phyloP scores from a whole-genome alignment of 2,113 vertebrate species.

The Crotalus tigris region DNA sequence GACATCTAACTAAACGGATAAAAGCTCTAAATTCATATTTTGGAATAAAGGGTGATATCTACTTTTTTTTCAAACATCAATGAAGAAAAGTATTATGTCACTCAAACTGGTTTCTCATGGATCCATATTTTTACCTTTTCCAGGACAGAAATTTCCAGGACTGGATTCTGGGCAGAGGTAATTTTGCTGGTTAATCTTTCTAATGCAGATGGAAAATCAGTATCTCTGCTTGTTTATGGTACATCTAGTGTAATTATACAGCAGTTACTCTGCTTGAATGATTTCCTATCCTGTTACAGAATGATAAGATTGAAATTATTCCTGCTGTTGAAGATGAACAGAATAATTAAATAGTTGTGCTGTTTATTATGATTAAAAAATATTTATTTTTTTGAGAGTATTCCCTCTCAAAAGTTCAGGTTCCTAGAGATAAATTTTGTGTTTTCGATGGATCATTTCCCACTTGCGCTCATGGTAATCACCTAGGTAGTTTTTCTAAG shows the following conservation, averaged over 20 bases:
- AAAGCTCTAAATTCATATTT: conserved; percentile 8
- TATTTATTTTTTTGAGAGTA: neutral
- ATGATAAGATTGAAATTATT: neutral
- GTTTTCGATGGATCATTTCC: neutral
- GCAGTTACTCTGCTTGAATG: neutral
- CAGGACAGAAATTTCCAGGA: conserved; percentile 47
- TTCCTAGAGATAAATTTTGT: neutral
- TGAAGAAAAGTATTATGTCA: conserved; percentile 57
- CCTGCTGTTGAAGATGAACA: neutral
- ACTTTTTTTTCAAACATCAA: conserved; percentile 28
- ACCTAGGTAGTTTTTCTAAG: conserved; percentile 12
- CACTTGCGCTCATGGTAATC: neutral
- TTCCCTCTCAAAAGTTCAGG: neutral
- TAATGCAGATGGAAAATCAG: neutral
- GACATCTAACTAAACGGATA: conserved; percentile 25
- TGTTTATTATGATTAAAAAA: neutral
- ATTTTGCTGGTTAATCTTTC: conserved; percentile 6
- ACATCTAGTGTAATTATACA: neutral
- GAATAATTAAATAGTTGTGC: neutral
- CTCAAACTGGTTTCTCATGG: conserved; percentile 59
- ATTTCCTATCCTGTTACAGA: conserved; percentile 14
- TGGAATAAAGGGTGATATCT: conserved; percentile 35
- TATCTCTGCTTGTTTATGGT: neutral
- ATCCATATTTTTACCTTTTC: conserved; percentile 66
- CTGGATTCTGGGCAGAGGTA: conserved; percentile 63